Evolutionary conservation across 2,888 invertebrate species (phyloP).

Genomic region (Cryptophagus acutangulus): DNA sequence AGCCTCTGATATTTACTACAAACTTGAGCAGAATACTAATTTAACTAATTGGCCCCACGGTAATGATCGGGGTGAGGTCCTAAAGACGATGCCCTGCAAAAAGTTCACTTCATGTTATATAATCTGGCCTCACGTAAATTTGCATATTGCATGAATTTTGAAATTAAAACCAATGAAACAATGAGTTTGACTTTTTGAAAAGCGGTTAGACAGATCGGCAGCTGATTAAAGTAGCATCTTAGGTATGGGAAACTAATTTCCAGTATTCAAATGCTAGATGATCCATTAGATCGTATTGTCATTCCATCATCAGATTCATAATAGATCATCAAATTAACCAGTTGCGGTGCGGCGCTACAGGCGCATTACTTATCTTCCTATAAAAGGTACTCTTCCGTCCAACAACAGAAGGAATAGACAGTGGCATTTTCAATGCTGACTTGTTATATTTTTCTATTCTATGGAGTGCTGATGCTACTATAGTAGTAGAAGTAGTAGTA

Average conservation of each 20-base stretch:
- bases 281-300: conserved; percentile 24
- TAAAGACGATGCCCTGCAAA: no score
- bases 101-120: no score
- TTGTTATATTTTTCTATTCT: neutral
- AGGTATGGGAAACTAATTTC: conserved; percentile 25
- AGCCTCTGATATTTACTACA: conserved; percentile 1
- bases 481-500: no score
- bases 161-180: no score
- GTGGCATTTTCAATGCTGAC: neutral
- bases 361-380: neutral
- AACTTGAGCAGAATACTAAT: conserved; percentile 7
- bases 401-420: no score
- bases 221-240: no score
- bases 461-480: neutral
- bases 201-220: no score
- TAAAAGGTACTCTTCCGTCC: no score
- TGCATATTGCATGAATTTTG: no score
- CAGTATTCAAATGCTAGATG: conserved; percentile 21
- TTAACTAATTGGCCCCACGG: conserved; percentile 7
- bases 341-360: no score
- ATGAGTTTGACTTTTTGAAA: no score
- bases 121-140: no score
- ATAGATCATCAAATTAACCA: conserved; percentile 1
- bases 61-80: conserved; percentile 7
- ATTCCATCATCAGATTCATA: conserved; percentile 21